Percentiles rank a stretch among this genome's conserved stretches.
Evolutionary conservation across 2,888 invertebrate species (phyloP).

Genomic region (Chymomyza caudatula): DNA sequence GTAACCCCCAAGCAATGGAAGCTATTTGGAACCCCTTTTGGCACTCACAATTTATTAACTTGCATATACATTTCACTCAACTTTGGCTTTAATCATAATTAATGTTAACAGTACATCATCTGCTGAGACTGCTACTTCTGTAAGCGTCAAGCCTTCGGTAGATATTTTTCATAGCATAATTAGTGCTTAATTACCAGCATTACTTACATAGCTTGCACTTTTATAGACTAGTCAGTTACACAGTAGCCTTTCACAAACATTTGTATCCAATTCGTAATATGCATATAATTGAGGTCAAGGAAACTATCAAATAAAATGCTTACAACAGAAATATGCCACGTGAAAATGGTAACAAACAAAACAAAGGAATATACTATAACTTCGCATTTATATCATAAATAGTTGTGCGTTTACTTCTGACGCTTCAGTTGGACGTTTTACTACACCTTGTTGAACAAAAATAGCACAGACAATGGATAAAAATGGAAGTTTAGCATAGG

Average conservation of each 20-base stretch:
- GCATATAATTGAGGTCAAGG: slow-evolving; percentile 68
- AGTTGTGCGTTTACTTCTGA: neutral
- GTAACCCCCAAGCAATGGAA: neutral
- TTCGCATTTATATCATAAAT: neutral
- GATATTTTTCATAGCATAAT: slow-evolving; percentile 41
- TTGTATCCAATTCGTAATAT: slow-evolving; percentile 21
- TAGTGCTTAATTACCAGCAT: slow-evolving; percentile 36
- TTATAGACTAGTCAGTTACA: neutral
- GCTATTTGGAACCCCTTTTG: neutral
- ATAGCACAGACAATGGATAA: neutral
- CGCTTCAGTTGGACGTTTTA: neutral
- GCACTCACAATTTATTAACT: slow-evolving; percentile 42
- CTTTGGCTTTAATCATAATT: slow-evolving; percentile 36
- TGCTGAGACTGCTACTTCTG: slow-evolving; percentile 3
- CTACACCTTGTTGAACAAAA: neutral
- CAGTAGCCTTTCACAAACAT: slow-evolving; percentile 16
- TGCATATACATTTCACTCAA: slow-evolving; percentile 38
- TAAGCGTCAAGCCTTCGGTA: slow-evolving; percentile 18
- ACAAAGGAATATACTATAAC: slow-evolving; percentile 1
- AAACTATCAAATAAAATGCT: slow-evolving; percentile 34
- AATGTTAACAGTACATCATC: slow-evolving; percentile 43
- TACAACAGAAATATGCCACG: slow-evolving; percentile 10
- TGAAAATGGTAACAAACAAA: slow-evolving; percentile 9
- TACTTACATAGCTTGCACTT: neutral
- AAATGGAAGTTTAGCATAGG: neutral